These are phyloP conservation scores for Drosophila formosana DNA, from an alignment of 2,888 invertebrate genomes.

Conservation along the genomic window DNA sequence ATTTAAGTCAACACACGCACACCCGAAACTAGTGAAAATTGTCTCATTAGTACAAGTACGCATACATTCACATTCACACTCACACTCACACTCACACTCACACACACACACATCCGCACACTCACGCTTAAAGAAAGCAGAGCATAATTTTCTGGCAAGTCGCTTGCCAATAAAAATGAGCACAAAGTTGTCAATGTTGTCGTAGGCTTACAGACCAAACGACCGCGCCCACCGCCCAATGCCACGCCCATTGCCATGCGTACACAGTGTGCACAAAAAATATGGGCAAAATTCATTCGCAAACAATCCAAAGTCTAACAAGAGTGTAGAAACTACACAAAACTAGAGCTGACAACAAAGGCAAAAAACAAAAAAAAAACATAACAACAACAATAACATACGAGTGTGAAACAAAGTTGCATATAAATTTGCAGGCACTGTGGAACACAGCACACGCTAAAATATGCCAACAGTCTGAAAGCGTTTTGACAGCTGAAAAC, in stretches of 20 bases:
- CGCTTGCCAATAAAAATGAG: conserved; percentile 65
- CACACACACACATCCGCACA: background rate
- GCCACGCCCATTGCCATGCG: background rate
- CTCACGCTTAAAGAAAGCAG: conserved; percentile 9
- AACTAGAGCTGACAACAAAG: conserved; percentile 25
- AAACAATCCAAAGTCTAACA: conserved; percentile 34
- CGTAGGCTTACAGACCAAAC: conserved; percentile 18
- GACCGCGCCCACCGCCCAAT: background rate
- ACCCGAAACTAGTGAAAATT: conserved; percentile 66
- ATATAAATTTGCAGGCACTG: conserved; percentile 22
- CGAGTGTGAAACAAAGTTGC: conserved; percentile 3
- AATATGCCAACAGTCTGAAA: too few relatives aligned
- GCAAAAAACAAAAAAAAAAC: conserved; percentile 9
- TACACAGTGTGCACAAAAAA: background rate
- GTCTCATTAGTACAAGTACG: conserved; percentile 71
- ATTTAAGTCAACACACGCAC: conserved; percentile 65
- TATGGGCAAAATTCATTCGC: conserved; percentile 25
- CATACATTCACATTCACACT: conserved; percentile 12
- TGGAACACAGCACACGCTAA: background rate
- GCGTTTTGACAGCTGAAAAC: too few relatives aligned
- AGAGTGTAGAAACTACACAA: conserved; percentile 36
- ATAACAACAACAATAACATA: conserved; percentile 1
- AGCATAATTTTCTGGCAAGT: conserved; percentile 55
- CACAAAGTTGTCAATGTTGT: conserved; percentile 57
- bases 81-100: conserved; percentile 8